Evolutionary conservation across 2,797 vertebrate genomes (phyloP).

Genomic region (Mycteria americana): DNA sequence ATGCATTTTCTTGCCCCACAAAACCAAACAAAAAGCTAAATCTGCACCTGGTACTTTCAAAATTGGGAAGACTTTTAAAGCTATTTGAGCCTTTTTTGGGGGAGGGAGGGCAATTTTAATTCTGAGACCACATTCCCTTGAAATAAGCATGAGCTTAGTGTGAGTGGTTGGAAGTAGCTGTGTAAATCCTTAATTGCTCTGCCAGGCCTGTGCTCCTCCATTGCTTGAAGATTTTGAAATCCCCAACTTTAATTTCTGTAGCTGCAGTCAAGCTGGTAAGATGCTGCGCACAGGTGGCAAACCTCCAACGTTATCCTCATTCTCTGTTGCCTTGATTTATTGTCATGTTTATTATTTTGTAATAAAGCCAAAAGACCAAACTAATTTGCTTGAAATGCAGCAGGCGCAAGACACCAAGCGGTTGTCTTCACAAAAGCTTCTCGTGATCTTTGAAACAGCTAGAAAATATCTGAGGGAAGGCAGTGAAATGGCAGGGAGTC

Average conservation of each 20-base stretch:
- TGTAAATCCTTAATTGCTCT: background rate
- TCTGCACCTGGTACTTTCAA: background rate
- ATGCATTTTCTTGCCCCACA: background rate
- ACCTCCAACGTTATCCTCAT: background rate
- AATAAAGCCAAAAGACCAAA: background rate
- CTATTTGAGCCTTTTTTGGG: background rate
- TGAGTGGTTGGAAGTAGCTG: background rate
- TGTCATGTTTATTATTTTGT: background rate
- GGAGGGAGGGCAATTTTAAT: background rate
- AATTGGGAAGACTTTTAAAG: background rate
- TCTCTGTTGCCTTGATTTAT: conserved; percentile 4
- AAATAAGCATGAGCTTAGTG: background rate
- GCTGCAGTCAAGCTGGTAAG: background rate
- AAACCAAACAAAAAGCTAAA: background rate
- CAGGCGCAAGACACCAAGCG: background rate
- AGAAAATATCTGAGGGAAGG: background rate
- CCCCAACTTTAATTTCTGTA: background rate
- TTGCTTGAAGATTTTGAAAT: background rate
- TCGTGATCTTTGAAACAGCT: background rate
- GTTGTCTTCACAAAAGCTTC: background rate
- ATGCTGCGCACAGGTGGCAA: background rate
- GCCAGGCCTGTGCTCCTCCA: background rate
- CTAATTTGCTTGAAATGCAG: background rate
- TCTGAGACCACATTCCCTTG: background rate
- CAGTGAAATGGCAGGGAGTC: background rate